Conservation (phyloP, 2,113 vertebrate genomes). For the Oryzias woworae region DNA sequence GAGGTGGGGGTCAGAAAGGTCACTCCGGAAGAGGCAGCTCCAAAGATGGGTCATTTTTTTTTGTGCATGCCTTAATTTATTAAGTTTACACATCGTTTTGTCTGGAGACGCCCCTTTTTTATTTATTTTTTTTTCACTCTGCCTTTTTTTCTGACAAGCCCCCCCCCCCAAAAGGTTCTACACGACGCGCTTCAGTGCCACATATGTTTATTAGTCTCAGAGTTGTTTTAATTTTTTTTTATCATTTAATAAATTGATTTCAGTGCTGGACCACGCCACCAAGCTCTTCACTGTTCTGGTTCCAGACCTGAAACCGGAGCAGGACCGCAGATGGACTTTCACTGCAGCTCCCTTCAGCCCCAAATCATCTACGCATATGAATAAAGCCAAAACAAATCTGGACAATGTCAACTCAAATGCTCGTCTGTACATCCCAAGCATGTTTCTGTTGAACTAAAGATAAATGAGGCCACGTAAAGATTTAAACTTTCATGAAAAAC, state of each 20-base stretch:
- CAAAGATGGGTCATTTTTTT: slow-evolving; percentile 43
- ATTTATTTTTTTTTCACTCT: slow-evolving; percentile 46
- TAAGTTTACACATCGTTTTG: slow-evolving; percentile 48
- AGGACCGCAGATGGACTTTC: too few species aligned
- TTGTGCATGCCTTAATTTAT: slow-evolving; percentile 76
- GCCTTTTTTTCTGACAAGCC: slow-evolving; percentile 10
- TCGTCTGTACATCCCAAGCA: too few species aligned
- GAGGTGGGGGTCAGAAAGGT: too few species aligned
- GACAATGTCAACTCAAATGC: too few species aligned
- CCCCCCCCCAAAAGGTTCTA: too few species aligned
- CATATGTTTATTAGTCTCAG: slow-evolving; percentile 26
- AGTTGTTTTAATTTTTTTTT: slow-evolving; percentile 31
- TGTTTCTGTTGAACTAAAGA: too few species aligned
- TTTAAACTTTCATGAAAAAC: too few species aligned
- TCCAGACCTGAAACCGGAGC: slow-evolving; percentile 15
- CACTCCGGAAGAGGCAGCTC: slow-evolving; percentile 20
- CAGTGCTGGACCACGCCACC: slow-evolving; percentile 41
- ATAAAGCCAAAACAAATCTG: too few species aligned
- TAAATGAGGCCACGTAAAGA: too few species aligned
- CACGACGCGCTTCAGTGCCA: slow-evolving; percentile 19
- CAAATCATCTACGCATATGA: too few species aligned
- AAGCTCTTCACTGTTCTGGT: slow-evolving; percentile 52
- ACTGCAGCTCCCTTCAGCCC: too few species aligned
- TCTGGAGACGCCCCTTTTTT: slow-evolving; percentile 52
- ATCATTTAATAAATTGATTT: slow-evolving; percentile 14